phyloP scores from a whole-genome alignment of 2,797 vertebrate genomes.

The Myoxocephalus aenaeus region DNA sequence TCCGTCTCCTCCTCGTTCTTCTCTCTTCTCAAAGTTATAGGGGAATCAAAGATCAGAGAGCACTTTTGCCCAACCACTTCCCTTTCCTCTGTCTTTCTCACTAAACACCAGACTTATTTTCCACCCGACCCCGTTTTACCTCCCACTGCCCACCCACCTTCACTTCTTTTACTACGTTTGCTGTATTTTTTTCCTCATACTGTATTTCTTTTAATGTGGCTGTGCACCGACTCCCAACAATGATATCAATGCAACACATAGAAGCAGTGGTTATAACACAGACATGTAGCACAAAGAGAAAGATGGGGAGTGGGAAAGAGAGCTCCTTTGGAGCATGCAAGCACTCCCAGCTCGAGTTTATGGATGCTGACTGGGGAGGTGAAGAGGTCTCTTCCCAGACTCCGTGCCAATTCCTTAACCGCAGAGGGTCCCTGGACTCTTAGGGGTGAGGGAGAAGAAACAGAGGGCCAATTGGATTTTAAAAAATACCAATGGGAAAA shows the following conservation, averaged over 20 bases:
- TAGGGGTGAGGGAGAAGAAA: slow-evolving; percentile 4
- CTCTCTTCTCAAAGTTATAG: slow-evolving; percentile 10
- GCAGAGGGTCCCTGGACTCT: slow-evolving; percentile 4
- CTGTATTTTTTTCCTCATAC: neutral
- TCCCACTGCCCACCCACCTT: neutral
- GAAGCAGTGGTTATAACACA: neutral
- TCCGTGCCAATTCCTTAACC: slow-evolving; percentile 12
- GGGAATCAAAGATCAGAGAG: slow-evolving; percentile 23
- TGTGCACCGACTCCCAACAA: slow-evolving; percentile 11
- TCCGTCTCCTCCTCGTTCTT: slow-evolving; percentile 25
- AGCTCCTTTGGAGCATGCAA: slow-evolving; percentile 13
- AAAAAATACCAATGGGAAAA: neutral
- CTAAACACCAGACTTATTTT: slow-evolving; percentile 42
- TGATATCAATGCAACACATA: neutral
- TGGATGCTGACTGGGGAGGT: slow-evolving; percentile 46
- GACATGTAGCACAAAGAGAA: neutral
- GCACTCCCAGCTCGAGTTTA: slow-evolving; percentile 33
- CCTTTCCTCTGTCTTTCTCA: slow-evolving; percentile 36
- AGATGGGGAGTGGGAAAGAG: slow-evolving; percentile 7
- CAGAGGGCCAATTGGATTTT: neutral
- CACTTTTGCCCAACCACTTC: slow-evolving; percentile 40
- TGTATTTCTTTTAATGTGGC: neutral
- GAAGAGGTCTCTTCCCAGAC: slow-evolving; percentile 38
- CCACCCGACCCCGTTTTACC: slow-evolving; percentile 25
- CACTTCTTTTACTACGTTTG: neutral